Evolutionary conservation across 2,888 invertebrate species (phyloP).

Genomic region (Pollenia amentaria): DNA sequence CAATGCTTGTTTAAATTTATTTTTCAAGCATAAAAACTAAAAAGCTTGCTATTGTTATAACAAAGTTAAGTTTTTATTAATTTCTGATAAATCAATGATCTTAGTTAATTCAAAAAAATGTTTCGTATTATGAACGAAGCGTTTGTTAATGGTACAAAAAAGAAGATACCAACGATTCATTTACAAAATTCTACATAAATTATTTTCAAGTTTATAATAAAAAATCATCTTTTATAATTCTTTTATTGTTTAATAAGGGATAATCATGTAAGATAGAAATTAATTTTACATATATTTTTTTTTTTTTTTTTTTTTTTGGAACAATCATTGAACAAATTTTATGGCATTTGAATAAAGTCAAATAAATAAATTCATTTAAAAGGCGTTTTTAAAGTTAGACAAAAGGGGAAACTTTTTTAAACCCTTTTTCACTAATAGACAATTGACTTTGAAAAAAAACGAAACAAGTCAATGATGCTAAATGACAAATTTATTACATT

Average conservation of each 20-base stretch:
- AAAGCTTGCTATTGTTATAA: too few species aligned
- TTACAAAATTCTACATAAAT: too few species aligned
- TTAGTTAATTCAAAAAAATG: too few species aligned
- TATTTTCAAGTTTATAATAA: too few species aligned
- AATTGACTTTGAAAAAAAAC: slow-evolving; percentile 58
- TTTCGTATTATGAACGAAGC: too few species aligned
- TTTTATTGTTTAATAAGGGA: too few species aligned
- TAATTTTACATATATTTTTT: slow-evolving; percentile 59
- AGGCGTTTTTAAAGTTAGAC: slow-evolving; percentile 39
- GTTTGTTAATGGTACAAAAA: too few species aligned
- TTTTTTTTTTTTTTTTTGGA: background rate
- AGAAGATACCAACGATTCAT: too few species aligned
- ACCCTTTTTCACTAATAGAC: slow-evolving; percentile 44
- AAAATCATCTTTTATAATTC: background rate
- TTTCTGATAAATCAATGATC: too few species aligned
- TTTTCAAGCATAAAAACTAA: too few species aligned
- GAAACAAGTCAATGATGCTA: slow-evolving; percentile 66
- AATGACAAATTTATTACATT: slow-evolving; percentile 69
- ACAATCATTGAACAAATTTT: slow-evolving; percentile 61
- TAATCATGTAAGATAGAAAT: slow-evolving; percentile 26
- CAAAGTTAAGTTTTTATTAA: too few species aligned
- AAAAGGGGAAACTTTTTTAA: background rate
- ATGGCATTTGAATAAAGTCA: slow-evolving; percentile 64
- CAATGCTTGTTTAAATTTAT: too few species aligned
- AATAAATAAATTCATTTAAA: slow-evolving; percentile 61